Percentiles rank a stretch among this genome's conserved stretches.
Conservation (phyloP, 1,140 invertebrate species). For the Meloidogyne floridensis region DNA sequence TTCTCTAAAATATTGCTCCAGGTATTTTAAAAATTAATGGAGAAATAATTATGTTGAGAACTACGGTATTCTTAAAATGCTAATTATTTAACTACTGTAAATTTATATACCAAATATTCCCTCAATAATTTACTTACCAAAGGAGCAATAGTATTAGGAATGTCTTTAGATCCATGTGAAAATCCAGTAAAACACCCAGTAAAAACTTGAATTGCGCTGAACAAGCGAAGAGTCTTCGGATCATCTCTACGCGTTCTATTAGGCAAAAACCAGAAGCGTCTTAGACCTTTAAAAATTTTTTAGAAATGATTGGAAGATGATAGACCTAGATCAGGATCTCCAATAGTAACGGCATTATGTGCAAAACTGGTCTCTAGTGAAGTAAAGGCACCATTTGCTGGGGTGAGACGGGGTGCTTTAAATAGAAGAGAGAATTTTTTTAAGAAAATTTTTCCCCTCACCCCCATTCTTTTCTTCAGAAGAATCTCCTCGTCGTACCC, state of each 20-base stretch:
- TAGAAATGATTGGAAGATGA: background rate
- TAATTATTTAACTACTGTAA: background rate
- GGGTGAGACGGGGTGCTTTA: background rate
- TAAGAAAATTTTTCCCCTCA: background rate
- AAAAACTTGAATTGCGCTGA: conserved; percentile 49
- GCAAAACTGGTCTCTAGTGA: conserved; percentile 1
- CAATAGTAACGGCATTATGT: conserved; percentile 31
- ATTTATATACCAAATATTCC: background rate
- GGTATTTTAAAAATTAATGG: too few species aligned
- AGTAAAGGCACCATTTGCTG: background rate
- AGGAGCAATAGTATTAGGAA: conserved; percentile 41
- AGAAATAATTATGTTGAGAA: too few species aligned
- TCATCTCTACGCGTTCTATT: conserved; percentile 35
- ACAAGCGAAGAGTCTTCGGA: conserved; percentile 41
- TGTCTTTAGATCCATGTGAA: conserved; percentile 80
- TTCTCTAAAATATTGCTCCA: too few species aligned
- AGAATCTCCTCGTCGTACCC: conserved; percentile 22
- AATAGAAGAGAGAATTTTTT: background rate
- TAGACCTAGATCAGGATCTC: background rate
- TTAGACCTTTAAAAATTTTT: background rate
- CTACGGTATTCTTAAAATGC: too few species aligned
- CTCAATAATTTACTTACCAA: conserved; percentile 15
- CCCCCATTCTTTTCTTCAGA: background rate
- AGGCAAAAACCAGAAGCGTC: conserved; percentile 46
- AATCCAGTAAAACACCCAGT: conserved; percentile 54